Conservation (phyloP, 2,888 invertebrate genomes). For the Thera obeliscata region DNA sequence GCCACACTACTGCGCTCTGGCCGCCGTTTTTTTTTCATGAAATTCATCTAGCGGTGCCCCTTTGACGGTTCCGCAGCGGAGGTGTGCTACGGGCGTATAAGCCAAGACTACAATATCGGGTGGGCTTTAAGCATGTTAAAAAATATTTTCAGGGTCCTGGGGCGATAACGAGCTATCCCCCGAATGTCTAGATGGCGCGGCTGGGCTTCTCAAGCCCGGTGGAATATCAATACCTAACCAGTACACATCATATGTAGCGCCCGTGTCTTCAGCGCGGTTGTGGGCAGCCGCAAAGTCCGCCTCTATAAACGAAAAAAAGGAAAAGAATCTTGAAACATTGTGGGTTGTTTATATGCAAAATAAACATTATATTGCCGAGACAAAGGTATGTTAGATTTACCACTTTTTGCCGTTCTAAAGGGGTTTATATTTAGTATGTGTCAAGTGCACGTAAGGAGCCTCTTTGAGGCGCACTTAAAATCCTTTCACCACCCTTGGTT, state of each 20-base stretch:
- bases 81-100: too few species aligned
- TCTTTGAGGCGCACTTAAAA: too few species aligned
- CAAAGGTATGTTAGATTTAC: constrained; percentile 72
- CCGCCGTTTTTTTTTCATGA: too few species aligned
- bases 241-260: constrained; percentile 96
- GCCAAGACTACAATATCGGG: too few species aligned
- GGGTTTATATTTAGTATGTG: too few species aligned
- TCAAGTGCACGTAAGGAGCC: too few species aligned
- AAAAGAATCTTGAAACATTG: constrained; percentile 89
- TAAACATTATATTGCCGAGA: constrained; percentile 89
- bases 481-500: too few species aligned
- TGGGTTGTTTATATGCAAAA: constrained; percentile 97
- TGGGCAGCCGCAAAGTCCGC: constrained; percentile 88
- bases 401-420: neutral
- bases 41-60: too few species aligned
- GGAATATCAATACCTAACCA: constrained; percentile 95
- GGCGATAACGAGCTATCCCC: constrained; percentile 99
- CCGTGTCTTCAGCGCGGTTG: constrained; percentile 95
- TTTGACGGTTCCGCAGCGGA: too few species aligned
- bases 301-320: constrained; percentile 54
- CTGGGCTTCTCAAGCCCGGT: constrained; percentile 91
- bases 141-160: constrained; percentile 88
- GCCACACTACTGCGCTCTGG: too few species aligned
- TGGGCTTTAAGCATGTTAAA: too few species aligned
- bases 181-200: constrained; percentile 98